A percentile compares a stretch with the other conserved stretches of the same genome.
These are phyloP conservation scores for Syritta pipiens DNA, from an alignment of 2,888 invertebrate species.

Conservation along the genomic window DNA sequence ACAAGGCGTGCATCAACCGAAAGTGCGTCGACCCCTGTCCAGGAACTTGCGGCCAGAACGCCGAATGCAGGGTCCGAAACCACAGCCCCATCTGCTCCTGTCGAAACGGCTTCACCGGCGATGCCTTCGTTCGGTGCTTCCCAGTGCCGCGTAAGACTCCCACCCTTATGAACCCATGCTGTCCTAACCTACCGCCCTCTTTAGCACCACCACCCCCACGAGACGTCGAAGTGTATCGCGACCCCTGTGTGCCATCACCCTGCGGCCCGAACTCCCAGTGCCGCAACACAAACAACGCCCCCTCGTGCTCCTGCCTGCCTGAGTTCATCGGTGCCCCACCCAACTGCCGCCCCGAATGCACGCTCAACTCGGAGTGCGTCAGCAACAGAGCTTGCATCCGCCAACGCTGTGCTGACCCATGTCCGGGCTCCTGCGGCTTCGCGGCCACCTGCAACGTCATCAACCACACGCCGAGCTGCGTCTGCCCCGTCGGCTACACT, in stretches of 20 bases:
- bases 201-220: constrained; percentile 72
- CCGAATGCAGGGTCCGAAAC: constrained; percentile 86
- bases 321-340: constrained; percentile 87
- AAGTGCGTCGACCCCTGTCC: constrained; percentile 88
- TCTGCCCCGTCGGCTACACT: constrained; percentile 84
- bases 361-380: constrained; percentile 87
- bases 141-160: constrained; percentile 80
- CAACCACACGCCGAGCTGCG: constrained; percentile 87
- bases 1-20: constrained; percentile 85
- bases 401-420: constrained; percentile 89
- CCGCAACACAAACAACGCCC: constrained; percentile 81
- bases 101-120: constrained; percentile 84
- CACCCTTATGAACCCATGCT: too few species aligned
- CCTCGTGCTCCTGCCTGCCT: constrained; percentile 84
- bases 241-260: constrained; percentile 84
- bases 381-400: constrained; percentile 88
- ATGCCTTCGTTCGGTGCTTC: constrained; percentile 86
- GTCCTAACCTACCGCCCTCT: background rate
- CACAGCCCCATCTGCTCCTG: constrained; percentile 91
- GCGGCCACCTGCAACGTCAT: constrained; percentile 84
- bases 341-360: constrained; percentile 85
- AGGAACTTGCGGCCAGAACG: constrained; percentile 86
- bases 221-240: constrained; percentile 72
- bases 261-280: constrained; percentile 86
- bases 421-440: constrained; percentile 87